Percentiles rank a stretch among this genome's conserved stretches.
Evolutionary conservation across 2,113 vertebrate genomes (phyloP).

Genomic region (Cranoglanis bouderius): DNA sequence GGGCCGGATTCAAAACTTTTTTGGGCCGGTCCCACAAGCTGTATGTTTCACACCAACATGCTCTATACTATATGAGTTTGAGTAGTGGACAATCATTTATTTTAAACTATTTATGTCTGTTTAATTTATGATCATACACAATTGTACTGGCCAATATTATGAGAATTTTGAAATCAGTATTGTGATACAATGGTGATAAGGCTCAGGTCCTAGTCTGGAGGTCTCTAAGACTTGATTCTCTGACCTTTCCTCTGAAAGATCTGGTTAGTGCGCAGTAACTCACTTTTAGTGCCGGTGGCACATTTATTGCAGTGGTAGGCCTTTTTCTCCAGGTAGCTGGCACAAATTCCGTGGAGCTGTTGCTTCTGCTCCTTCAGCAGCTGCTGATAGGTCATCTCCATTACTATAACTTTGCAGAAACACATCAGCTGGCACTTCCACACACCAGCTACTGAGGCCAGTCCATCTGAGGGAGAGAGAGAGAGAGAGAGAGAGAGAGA

Average conservation of each 20-base stretch:
- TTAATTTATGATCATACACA: not conserved
- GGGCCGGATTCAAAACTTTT: not conserved
- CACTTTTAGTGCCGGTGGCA: not conserved
- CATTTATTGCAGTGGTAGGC: not conserved
- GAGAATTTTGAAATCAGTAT: no score
- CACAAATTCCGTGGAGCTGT: not conserved
- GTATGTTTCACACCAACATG: not conserved
- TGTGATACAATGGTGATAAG: not conserved
- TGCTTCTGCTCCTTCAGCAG: not conserved
- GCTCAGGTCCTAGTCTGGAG: not conserved
- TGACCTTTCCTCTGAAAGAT: not conserved
- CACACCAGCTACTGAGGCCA: not conserved
- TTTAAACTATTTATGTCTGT: not conserved
- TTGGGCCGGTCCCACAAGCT: no score
- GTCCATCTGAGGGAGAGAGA: not conserved
- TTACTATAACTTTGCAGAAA: not conserved
- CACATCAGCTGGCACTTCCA: not conserved
- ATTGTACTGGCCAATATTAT: not conserved
- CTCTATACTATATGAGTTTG: not conserved
- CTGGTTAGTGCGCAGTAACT: not conserved
- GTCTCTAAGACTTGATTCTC: no score
- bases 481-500: no score
- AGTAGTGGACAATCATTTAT: not conserved
- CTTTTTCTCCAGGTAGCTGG: not conserved
- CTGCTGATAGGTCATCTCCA: not conserved